Evolutionary conservation across 2,113 vertebrate species (phyloP), one percentile per base, ranked within the genome.

Genomic region (Tinamus guttatus): DNA sequence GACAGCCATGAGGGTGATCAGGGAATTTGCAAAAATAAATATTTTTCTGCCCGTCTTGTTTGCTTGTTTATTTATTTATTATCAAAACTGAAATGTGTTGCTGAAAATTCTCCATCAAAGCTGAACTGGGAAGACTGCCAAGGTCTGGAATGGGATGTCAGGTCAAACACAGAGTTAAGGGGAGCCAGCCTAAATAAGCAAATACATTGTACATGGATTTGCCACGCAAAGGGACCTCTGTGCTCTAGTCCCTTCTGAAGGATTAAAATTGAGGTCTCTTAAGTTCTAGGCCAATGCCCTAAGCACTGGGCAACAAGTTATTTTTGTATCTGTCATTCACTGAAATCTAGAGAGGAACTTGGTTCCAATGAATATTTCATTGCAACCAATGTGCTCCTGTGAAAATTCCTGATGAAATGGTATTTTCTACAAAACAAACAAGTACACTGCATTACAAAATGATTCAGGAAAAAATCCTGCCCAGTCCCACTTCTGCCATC

Each of bases 91-190:
- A 93, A 83, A 75, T 64, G 51, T 78, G 69, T 90, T 86, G 36
- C 90, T 93, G 80, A 36, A 83, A 90, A 83, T 5, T 41, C 86
- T 94, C 90, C 80, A 75, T 56, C 73, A 75, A 78, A 95, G n/a
- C 80, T 89, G 69, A 75, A 75, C 77, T 60, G 52, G 84, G 86
- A 93, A 81, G 77, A 49, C 38, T 90, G 83, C 73, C 91, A 90
- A 62, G 58, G 74, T 79, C 73, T 84, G 77, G 34, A 49, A 56
- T 81, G 83, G 51, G 65, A 79, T 81, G 34, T 95, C 38, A 51
- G 69, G 86, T 95, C 81, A 92, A 87, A 84, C 78, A 2, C 38
- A 67, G 51, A 18, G 24, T 92, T 14, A 45, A 64, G 21, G 13
- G 12, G 51, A 86, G 28, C 20, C 73, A 84, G 34, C 25, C 34